Percentiles rank a stretch among this genome's conserved stretches.
phyloP scores from a whole-genome alignment of 2,888 invertebrate genomes.

The Apodemia zela region DNA sequence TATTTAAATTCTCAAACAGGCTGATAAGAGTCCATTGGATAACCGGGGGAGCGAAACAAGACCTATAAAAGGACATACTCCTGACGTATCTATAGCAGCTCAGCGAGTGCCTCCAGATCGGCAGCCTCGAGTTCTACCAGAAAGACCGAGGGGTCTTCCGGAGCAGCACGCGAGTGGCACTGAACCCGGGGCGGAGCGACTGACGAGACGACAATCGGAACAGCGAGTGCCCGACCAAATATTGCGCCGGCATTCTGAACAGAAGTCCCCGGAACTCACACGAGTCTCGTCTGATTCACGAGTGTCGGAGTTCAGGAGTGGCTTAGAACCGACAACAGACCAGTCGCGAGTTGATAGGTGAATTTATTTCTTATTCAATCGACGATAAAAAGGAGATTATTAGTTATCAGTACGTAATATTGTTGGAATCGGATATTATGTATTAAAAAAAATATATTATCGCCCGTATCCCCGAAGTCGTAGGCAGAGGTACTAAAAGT shows the following conservation, averaged over 20 bases:
- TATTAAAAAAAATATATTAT: too few species aligned
- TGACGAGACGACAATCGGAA: slow-evolving; percentile 8
- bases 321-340: neutral
- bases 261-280: neutral
- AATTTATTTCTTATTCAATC: neutral
- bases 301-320: neutral
- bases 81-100: slow-evolving; percentile 16
- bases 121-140: slow-evolving; percentile 29
- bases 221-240: neutral
- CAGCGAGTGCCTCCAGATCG: slow-evolving; percentile 33
- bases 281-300: slow-evolving; percentile 4
- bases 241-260: slow-evolving; percentile 16
- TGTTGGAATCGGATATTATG: too few species aligned
- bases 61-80: slow-evolving; percentile 24
- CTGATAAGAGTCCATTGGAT: slow-evolving; percentile 46
- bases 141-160: slow-evolving; percentile 24
- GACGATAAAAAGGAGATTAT: too few species aligned
- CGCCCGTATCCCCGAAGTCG: too few species aligned
- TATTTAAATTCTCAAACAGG: slow-evolving; percentile 32
- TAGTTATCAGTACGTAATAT: too few species aligned
- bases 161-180: slow-evolving; percentile 19
- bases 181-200: neutral
- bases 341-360: neutral
- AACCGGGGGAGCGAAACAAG: slow-evolving; percentile 36
- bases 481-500: too few species aligned